Percentiles rank a stretch among this genome's conserved stretches.
Conservation (phyloP, 2,888 invertebrate genomes). For the Operophtera brumata region DNA sequence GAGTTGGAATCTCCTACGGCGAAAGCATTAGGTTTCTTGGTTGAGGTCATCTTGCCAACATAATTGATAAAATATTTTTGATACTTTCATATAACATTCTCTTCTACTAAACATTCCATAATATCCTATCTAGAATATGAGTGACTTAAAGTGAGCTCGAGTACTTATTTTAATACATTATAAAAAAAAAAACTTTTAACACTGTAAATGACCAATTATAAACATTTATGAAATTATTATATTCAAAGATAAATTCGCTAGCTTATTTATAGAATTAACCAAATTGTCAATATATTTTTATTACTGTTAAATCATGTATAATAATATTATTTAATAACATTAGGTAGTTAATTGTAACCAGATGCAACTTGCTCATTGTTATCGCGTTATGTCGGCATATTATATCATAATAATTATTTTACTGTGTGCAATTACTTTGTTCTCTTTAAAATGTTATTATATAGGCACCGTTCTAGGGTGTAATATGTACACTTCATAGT, state of each 20-base stretch:
- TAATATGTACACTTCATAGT: conserved; percentile 65
- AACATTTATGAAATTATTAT: conserved; percentile 32
- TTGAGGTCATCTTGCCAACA: conserved; percentile 31
- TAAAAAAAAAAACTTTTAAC: conserved; percentile 31
- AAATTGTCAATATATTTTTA: conserved; percentile 25
- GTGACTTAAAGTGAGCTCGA: conserved; percentile 78
- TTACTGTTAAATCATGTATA: conserved; percentile 24
- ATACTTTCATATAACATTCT: conserved; percentile 28
- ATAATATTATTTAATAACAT: conserved; percentile 11
- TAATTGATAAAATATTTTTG: conserved; percentile 12
- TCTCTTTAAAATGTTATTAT: conserved; percentile 70
- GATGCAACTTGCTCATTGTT: conserved; percentile 23
- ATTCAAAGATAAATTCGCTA: conserved; percentile 38
- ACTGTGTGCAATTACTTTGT: conserved; percentile 73
- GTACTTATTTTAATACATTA: conserved; percentile 63
- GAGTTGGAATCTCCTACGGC: conserved; percentile 25
- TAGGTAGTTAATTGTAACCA: conserved; percentile 20
- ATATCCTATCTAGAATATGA: conserved; percentile 50
- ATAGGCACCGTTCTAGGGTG: conserved; percentile 63
- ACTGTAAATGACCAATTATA: conserved; percentile 36
- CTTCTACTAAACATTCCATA: conserved; percentile 69
- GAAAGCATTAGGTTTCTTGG: not conserved
- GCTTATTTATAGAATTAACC: conserved; percentile 45
- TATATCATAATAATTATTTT: conserved; percentile 55
- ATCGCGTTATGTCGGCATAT: conserved; percentile 36